Conservation (phyloP, 2,113 vertebrate species). For the Melierax canorus region DNA sequence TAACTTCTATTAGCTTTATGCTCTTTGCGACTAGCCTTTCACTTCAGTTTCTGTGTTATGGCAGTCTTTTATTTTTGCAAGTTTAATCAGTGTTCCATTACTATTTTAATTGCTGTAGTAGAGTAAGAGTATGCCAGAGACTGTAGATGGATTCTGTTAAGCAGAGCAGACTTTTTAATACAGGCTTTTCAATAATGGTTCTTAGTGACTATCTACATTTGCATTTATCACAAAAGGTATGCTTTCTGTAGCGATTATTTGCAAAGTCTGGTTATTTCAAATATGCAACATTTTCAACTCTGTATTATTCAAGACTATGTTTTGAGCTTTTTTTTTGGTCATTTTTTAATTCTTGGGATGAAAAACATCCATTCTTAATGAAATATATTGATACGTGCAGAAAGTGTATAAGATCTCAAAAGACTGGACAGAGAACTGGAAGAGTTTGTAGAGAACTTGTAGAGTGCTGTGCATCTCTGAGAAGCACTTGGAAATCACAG, state of each 20-base stretch:
- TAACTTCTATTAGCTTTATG: neutral
- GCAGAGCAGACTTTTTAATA: neutral
- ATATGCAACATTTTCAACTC: neutral
- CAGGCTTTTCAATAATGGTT: neutral
- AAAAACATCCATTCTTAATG: neutral
- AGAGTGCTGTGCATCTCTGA: neutral
- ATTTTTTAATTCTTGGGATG: neutral
- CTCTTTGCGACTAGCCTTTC: neutral
- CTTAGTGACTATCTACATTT: neutral
- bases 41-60: neutral
- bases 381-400: neutral
- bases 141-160: neutral
- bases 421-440: neutral
- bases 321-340: accelerated
- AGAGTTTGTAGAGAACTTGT: neutral
- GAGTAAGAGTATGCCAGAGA: neutral
- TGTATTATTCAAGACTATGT: neutral
- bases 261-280: neutral
- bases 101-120: neutral
- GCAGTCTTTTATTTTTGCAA: neutral
- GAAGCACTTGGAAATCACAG: neutral
- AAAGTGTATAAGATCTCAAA: neutral
- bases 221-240: neutral
- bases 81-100: neutral
- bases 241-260: neutral